Evolutionary conservation across 1,140 invertebrate genomes (phyloP).

Genomic region (Eurytemora carolleeae): DNA sequence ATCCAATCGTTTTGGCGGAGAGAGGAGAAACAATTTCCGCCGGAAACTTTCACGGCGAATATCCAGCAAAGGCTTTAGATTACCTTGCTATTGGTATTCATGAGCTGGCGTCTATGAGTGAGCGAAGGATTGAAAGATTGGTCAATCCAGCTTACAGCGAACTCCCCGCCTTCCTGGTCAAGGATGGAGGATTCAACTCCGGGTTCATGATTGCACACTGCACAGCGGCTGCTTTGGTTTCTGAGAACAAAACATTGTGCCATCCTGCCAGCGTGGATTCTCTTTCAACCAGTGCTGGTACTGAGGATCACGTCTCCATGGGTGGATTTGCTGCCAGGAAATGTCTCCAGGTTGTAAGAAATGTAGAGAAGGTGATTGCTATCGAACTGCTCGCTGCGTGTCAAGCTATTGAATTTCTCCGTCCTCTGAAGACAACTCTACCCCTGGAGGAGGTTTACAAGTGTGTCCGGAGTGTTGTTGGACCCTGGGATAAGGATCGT

Average conservation of each 20-base stretch:
- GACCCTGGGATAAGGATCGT: conserved; percentile 42
- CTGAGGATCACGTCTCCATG: conserved; percentile 58
- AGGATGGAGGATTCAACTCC: conserved; percentile 49
- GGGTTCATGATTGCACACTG: conserved; percentile 57
- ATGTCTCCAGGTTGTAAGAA: conserved; percentile 40
- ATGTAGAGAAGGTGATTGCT: conserved; percentile 44
- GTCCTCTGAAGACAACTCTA: conserved; percentile 43
- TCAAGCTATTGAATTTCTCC: conserved; percentile 50
- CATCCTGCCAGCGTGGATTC: conserved; percentile 51
- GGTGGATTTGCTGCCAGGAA: conserved; percentile 50
- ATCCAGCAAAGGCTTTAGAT: conserved; percentile 50
- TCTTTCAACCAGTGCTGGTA: conserved; percentile 46
- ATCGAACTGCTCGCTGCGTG: conserved; percentile 49
- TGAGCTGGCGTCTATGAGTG: conserved; percentile 49
- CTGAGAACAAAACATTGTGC: conserved; percentile 52
- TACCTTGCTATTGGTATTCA: conserved; percentile 51
- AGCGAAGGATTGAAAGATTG: conserved; percentile 43
- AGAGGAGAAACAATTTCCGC: conserved; percentile 45
- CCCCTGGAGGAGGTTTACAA: conserved; percentile 46
- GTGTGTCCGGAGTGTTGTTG: conserved; percentile 35
- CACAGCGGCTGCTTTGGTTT: conserved; percentile 45
- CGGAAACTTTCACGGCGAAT: conserved; percentile 50
- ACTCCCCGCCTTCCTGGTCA: conserved; percentile 44
- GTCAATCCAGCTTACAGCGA: conserved; percentile 48
- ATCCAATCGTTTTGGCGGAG: conserved; percentile 50